Conservation (phyloP, 2,888 invertebrate species). For the Elysia crispata region DNA sequence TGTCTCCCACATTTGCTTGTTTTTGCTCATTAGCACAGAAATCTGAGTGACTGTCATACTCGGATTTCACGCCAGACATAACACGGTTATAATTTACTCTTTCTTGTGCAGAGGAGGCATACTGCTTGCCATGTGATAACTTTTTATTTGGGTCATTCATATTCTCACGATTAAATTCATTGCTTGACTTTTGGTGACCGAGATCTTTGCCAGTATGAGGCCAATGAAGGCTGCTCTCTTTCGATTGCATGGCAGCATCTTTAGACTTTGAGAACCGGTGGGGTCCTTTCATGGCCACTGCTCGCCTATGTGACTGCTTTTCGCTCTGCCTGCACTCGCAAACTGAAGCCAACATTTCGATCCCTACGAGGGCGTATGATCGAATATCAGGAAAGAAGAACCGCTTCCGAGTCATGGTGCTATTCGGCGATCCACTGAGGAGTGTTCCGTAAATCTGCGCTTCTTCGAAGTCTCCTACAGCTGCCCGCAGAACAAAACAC, state of each 20-base stretch:
- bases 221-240: neutral
- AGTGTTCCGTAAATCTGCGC: slow-evolving; percentile 68
- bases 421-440: slow-evolving; percentile 62
- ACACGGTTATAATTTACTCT: neutral
- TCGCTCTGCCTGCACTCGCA: slow-evolving; percentile 61
- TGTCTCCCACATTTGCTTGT: neutral
- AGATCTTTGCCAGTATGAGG: neutral
- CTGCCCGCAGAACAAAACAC: slow-evolving; percentile 68
- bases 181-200: too few relatives aligned
- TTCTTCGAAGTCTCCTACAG: slow-evolving; percentile 70
- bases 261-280: neutral
- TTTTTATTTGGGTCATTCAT: too few relatives aligned
- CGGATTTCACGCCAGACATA: neutral
- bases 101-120: too few relatives aligned
- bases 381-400: slow-evolving; percentile 70
- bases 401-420: slow-evolving; percentile 61
- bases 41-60: neutral
- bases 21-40: too few relatives aligned
- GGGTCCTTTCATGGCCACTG: neutral
- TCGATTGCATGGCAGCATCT: neutral
- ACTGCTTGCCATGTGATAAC: too few relatives aligned
- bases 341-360: slow-evolving; percentile 65
- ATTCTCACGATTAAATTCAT: too few relatives aligned
- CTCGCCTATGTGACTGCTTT: slow-evolving; percentile 49
- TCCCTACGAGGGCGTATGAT: slow-evolving; percentile 66